Base-by-base conservation (phyloP, 2,888 invertebrate species). In the Epistrophella euchroma region DNA sequence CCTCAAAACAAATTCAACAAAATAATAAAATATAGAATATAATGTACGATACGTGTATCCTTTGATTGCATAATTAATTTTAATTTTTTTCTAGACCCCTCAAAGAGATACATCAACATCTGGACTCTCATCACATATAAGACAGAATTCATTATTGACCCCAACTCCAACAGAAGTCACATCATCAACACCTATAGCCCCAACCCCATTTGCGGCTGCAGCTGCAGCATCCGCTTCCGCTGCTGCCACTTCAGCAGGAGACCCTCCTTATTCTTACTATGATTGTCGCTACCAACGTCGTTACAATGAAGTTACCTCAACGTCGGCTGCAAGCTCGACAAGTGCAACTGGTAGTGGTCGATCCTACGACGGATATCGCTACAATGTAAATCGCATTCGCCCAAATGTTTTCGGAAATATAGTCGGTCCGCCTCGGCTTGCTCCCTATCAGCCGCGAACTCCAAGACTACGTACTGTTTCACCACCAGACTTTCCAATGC, bases 171-270 rank as follows among this genome's bases (percentile, higher is more conserved):
- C 79, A 11, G 82, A 82, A 55, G 77, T 77, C 17, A 73, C 72
- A 15, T 74, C 82, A 19, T 70, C 82, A 25, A 76, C 81, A 45
- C 50, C 68, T 15, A 37, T 71, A 19, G 45, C 19, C 13, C 35
- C 73, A 25, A 15, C 47, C 1, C 9, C 58, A 13, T 5, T 17
- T 58, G 35, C 17, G 10, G 11, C 28, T 55, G 11, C n/a, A 19
- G 7, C 55, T 55, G 89, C 90, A 5, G 89, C 89, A 6, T 88
- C 89, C 37, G 17, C 52, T 55, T 4, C n/a, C 6, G n/a, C 55
- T 56, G 89, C 90, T 6, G 89, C 89, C 4, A 89, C 89, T 37
- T 88, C 89, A 4, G 88, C 90, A 4, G 89, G 89, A 1, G 90
- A 89, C 15, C 88, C 88, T 1, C 88, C 88, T 1, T 89, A 88